Evolutionary conservation across 2,888 invertebrate genomes (phyloP).

Genomic region (Nudaria mundana): DNA sequence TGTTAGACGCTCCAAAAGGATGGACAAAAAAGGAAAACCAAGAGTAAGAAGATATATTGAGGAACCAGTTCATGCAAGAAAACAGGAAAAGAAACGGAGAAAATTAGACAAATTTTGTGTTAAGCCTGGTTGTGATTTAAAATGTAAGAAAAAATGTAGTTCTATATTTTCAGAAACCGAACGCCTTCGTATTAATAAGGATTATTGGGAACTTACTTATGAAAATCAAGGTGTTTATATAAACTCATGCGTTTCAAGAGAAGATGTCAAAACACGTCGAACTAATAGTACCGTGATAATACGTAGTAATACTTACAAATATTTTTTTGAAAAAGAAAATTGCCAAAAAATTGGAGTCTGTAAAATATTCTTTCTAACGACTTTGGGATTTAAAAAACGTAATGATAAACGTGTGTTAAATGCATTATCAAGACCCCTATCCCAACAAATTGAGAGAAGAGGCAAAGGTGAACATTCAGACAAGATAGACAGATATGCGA

Average conservation of each 20-base stretch:
- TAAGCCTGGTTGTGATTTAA: not conserved
- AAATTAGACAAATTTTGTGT: not conserved
- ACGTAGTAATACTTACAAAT: constrained; percentile 4
- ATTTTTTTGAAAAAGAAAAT: constrained; percentile 9
- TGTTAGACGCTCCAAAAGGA: no score
- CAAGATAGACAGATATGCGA: not conserved
- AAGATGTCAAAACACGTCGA: not conserved
- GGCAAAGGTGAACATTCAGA: not conserved
- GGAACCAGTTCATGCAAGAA: not conserved
- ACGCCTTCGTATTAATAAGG: not conserved
- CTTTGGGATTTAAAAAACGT: constrained; percentile 10
- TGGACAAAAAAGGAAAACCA: not conserved
- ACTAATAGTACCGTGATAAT: not conserved
- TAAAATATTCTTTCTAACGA: constrained; percentile 14
- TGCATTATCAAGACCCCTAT: constrained; percentile 7
- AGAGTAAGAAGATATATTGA: not conserved
- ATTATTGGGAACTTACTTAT: not conserved
- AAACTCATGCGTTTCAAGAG: not conserved
- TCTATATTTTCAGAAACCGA: not conserved
- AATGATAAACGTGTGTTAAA: constrained; percentile 10
- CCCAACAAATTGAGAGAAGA: constrained; percentile 4
- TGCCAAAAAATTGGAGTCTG: constrained; percentile 11
- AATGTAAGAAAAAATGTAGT: not conserved
- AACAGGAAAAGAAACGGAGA: not conserved
- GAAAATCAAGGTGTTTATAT: not conserved